Evolutionary conservation across 2,113 vertebrate species (phyloP).

Genomic region (Semicossyphus pulcher): DNA sequence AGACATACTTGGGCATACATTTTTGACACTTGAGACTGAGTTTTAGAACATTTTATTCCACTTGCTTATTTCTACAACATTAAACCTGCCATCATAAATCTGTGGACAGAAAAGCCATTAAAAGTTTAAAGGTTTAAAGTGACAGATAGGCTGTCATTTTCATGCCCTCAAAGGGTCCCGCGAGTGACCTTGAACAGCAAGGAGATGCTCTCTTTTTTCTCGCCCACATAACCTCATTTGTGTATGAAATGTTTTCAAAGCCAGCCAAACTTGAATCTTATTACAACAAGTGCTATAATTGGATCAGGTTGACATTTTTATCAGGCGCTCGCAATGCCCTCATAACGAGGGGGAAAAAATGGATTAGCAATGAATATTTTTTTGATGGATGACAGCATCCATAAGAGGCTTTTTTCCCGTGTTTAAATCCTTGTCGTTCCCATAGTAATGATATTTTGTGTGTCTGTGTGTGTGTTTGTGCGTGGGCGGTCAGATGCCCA

Average conservation of each 20-base stretch:
- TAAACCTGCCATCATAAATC: conserved; percentile 1
- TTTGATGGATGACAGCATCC: conserved; percentile 80
- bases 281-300: conserved; percentile 78
- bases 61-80: not conserved
- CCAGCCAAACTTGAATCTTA: conserved; percentile 73
- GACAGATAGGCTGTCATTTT: conserved; percentile 14
- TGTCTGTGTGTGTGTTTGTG: conserved; percentile 56
- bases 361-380: conserved; percentile 78
- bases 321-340: conserved; percentile 77
- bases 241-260: conserved; percentile 65
- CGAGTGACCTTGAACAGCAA: conserved; percentile 54
- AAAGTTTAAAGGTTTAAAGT: conserved; percentile 31
- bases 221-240: conserved; percentile 58
- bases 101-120: conserved; percentile 15
- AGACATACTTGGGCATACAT: too few relatives aligned
- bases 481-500: conserved; percentile 81
- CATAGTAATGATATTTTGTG: conserved; percentile 79
- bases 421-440: conserved; percentile 77
- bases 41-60: not conserved
- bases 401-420: conserved; percentile 74
- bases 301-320: conserved; percentile 82
- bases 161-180: conserved; percentile 40
- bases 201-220: not conserved
- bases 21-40: not conserved
- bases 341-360: conserved; percentile 68